Evolutionary conservation across 1,140 invertebrate species (phyloP), one percentile per base, ranked within the genome.

Genomic region (Hormaphis cornu): DNA sequence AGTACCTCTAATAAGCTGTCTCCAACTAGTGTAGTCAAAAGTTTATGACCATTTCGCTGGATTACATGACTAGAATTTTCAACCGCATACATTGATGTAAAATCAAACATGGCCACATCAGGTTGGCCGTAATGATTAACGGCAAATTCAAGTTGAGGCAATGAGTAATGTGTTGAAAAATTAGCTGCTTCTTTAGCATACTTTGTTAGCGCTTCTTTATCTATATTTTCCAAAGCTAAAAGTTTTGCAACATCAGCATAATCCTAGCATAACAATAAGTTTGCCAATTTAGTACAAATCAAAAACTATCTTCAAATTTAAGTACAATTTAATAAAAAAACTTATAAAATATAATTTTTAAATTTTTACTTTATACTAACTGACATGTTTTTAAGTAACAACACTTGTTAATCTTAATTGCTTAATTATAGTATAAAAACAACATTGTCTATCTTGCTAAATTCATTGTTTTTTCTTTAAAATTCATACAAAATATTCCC

Each of bases 61-160:
- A 92, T 74, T 16, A 94, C 85, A 69, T 90, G 82, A 73, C 87
- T 91, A 24, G 94, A 91, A 82, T 97, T 96, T 79, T 97, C 93
- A 0, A 97, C 93, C 5, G 93, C 91, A 80, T 95, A 99, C 90
- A 99, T 95, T 0, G 94, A 96, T 0, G 97, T 99, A 77, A 99
- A 99, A 79, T 99, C 97, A 80, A 99, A 99, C 86, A 99, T 95
- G n/a, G 95, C 94, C 0, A 98, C 92, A 80, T 99, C 97, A 2
- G 95, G 90, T 77, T 97, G 91, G 2, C 95, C 93, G 77, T 96
- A 97, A 80, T 98, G 95, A 81, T 99, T 99, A 0, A 97, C 89
- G 1, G 97, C 95, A 81, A 97, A 99, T 77, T 98, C 93, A 70
- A 93, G 81, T 72, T 89, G 82, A 35, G 91, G 88, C 80, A 98